Evolutionary conservation across 1,140 invertebrate genomes (phyloP), one percentile per base, ranked within the genome.

Genomic region (Potamilus streckersoni): DNA sequence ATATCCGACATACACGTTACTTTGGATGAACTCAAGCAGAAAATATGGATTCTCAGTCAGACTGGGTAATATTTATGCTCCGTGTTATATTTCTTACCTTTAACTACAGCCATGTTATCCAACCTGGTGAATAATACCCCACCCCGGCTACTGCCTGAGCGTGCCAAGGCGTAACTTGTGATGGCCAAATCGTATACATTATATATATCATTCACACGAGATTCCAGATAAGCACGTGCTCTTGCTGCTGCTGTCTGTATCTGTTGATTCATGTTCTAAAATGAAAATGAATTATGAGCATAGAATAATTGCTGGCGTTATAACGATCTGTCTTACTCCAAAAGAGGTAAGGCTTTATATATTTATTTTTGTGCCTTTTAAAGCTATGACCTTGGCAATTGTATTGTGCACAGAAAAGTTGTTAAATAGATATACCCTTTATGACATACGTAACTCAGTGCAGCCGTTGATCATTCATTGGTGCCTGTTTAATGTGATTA

Each of bases 151-250:
- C 96, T 94, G 62, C 93, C 92, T 2, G 95, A 94, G 62, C 95
- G 84, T 83, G 95, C 93, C 0, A 98, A 89, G 0, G 86, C 84
- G 70, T 88, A 89, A 56, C 80, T 78, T 14, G 74, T 79, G 57
- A 89, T 83, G 62, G 95, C 92, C 56, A 97, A 84, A 1, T 94
- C 92, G 88, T 98, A 97, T 15, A 93, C 90, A 84, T 96, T 94
- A 60, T 94, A 92, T 2, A 80, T 74, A 13, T 55, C 71, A 15
- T 64, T 92, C 38, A 97, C 91, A 69, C 95, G 93, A 38, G 92
- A 90, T 1, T 94, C 94, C 31, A 99, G 89, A 85, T 94, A 99
- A 76, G 95, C 93, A 13, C 95, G 88, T 4, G 94, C 96, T 85
- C 94, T 95, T 82, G 93, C 93, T 72, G 94, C 93, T 14, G 92